phyloP scores from a whole-genome alignment of 2,113 vertebrate species.

The Baryphthengus martii region DNA sequence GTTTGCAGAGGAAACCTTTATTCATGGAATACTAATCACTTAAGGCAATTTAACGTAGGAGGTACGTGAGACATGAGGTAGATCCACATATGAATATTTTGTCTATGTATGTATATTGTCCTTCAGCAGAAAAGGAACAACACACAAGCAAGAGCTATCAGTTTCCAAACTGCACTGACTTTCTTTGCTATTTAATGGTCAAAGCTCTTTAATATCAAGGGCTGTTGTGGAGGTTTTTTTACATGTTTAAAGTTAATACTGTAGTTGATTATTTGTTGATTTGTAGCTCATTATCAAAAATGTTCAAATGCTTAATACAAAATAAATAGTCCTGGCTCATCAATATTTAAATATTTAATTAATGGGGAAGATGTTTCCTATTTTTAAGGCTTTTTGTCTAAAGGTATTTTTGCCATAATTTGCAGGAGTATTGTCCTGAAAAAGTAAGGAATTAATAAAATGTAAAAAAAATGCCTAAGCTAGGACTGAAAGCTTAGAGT shows the following conservation, averaged over 20 bases:
- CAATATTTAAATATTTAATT: background rate
- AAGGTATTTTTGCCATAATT: background rate
- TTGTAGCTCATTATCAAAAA: background rate
- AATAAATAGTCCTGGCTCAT: background rate
- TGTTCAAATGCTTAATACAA: background rate
- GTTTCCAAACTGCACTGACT: background rate
- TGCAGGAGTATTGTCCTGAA: background rate
- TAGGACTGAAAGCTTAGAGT: background rate
- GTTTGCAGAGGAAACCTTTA: background rate
- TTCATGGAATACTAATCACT: background rate
- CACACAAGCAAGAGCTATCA: background rate
- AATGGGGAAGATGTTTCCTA: background rate
- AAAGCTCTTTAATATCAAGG: background rate
- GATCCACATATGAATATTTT: background rate
- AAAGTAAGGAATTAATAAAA: background rate
- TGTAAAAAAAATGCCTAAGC: background rate
- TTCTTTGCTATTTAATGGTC: background rate
- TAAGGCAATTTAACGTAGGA: background rate
- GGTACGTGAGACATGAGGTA: background rate
- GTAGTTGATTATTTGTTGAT: background rate
- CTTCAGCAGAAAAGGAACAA: background rate
- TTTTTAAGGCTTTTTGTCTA: background rate
- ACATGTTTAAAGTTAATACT: background rate
- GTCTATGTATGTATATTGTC: background rate
- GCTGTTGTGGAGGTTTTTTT: rapidly evolving